Evolutionary conservation across 2,797 vertebrate genomes (phyloP).

Genomic region (Eulemur coronatus): DNA sequence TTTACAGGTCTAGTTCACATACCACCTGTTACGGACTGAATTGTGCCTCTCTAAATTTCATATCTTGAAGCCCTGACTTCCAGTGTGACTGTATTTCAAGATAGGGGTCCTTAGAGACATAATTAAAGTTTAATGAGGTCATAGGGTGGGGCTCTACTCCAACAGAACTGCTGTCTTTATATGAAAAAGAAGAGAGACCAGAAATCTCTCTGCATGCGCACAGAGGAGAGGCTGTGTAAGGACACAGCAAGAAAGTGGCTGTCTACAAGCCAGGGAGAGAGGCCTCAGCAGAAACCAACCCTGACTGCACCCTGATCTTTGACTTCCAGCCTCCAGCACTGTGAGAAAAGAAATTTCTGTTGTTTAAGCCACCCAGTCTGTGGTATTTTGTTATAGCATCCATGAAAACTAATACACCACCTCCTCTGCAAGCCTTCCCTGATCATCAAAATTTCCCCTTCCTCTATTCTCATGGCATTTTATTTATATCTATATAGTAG

Average conservation of each 20-base stretch:
- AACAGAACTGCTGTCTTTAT: background rate
- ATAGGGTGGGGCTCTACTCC: background rate
- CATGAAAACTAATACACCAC: background rate
- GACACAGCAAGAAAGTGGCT: background rate
- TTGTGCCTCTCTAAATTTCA: background rate
- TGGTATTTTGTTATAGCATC: background rate
- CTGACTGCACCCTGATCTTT: background rate
- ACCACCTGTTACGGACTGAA: background rate
- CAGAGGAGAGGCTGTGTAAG: background rate
- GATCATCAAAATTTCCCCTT: background rate
- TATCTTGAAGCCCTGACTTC: background rate
- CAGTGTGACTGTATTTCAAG: background rate
- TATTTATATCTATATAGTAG: background rate
- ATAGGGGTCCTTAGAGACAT: background rate
- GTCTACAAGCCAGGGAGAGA: background rate
- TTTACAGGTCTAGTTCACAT: background rate
- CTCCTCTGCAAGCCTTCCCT: background rate
- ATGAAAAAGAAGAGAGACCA: background rate
- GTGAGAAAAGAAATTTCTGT: background rate
- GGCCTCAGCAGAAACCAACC: background rate
- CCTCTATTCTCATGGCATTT: background rate
- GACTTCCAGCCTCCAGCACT: background rate
- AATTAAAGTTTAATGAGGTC: background rate
- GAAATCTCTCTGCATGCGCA: background rate
- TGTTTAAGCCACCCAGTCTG: background rate